A percentile compares a stretch with the other conserved stretches of the same genome.
Evolutionary conservation across 2,113 vertebrate genomes (phyloP).

Genomic region (Sialia sialis): DNA sequence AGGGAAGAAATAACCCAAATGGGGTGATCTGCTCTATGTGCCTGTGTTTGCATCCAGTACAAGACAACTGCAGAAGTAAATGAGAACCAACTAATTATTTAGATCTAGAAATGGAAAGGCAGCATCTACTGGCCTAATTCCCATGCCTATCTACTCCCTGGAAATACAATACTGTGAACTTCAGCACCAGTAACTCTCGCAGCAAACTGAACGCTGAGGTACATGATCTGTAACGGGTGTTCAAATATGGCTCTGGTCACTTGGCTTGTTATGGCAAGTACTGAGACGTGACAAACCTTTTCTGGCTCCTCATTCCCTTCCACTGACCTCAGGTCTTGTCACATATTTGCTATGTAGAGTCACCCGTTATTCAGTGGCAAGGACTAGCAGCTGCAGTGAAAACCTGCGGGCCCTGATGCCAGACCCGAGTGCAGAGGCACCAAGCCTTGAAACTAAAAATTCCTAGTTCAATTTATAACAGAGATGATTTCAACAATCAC

Average conservation of each 20-base stretch:
- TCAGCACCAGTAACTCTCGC: neutral
- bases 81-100: neutral
- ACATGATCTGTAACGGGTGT: neutral
- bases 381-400: neutral
- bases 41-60: neutral
- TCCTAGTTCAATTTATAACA: neutral
- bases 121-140: neutral
- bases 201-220: neutral
- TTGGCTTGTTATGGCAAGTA: neutral
- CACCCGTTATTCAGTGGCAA: neutral
- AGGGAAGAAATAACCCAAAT: neutral
- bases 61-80: neutral
- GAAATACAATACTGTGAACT: neutral
- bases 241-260: neutral
- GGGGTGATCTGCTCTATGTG: neutral
- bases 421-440: neutral
- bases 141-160: neutral
- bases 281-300: neutral
- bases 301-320: neutral
- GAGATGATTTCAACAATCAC: neutral
- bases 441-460: neutral
- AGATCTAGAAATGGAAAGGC: neutral
- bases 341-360: neutral
- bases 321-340: neutral
- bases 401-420: neutral